Evolutionary conservation across 2,888 invertebrate genomes (phyloP), one percentile per base, ranked within the genome.

Genomic region (Allygus modestus): DNA sequence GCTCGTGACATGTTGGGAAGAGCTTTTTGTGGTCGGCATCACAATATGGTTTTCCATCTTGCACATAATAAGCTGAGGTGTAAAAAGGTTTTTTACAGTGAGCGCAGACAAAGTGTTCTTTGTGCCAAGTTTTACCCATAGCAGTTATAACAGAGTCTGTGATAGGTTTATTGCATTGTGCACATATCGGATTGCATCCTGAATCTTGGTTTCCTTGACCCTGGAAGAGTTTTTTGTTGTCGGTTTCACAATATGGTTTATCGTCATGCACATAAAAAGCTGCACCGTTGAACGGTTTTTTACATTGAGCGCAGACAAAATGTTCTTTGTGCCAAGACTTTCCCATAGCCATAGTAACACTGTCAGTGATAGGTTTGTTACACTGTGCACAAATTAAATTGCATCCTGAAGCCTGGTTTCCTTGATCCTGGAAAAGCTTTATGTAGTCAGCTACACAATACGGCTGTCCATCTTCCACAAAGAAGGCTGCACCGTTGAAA

Each of bases 251-350:
- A 89, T 92, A 94, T 0, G 94, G 93, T 86, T 91, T 90, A 12
- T 92, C 92, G 85, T 93, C 92, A 58, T 92, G 89, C 88, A 94
- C 93, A 89, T 93, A 93, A 90, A 93, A 94, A 89, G 92, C 93
- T 87, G 91, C 90, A 65, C 92, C 92, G 17, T 92, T 93, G 71
- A 94, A 90, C 85, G 92, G 92, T 84, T 92, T 91, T 83, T 92
- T 91, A 89, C 94, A 94, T 87, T 92, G 92, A 84, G 91, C 90
- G 89, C 94, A 94, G 20, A 90, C 89, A 89, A 94, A 94, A 88
- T 93, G 93, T 87, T 94, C 93, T 23, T 93, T 93, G 89, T 94
- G 93, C 93, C 93, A 94, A 86, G 92, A 92, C 88, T 92, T 91
- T 5, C 92, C 93, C 82, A 94, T 89, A 7, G 93, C 94, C 79